These are phyloP conservation scores for Microplitis mediator DNA, from an alignment of 1,140 invertebrate species.

Conservation along the genomic window DNA sequence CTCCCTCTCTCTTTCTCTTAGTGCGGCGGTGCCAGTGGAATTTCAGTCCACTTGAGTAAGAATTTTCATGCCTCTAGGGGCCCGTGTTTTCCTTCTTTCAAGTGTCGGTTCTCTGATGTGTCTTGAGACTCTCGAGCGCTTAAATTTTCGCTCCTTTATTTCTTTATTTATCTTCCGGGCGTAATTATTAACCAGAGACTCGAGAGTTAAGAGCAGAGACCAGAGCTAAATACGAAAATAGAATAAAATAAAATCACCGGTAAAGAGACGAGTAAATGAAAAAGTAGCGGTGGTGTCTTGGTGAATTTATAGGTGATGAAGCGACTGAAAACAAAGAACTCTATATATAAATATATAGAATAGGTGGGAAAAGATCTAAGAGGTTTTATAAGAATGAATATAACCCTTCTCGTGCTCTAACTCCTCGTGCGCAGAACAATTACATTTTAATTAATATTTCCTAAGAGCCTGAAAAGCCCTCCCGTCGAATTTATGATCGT, in stretches of 20 bases:
- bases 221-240: neutral
- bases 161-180: no score
- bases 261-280: neutral
- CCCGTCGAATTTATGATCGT: constrained; percentile 64
- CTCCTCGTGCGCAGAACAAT: constrained; percentile 55
- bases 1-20: no score
- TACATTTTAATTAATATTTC: constrained; percentile 66
- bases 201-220: no score
- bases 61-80: no score
- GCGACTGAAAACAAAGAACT: constrained; percentile 42
- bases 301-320: constrained; percentile 36
- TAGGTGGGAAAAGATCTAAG: constrained; percentile 39
- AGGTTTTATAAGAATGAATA: constrained; percentile 23
- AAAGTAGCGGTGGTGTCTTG: neutral
- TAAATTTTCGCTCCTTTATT: no score
- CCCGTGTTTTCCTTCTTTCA: no score
- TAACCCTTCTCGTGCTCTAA: constrained; percentile 38
- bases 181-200: no score
- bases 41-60: no score
- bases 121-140: no score
- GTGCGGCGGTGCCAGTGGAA: no score
- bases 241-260: neutral
- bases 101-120: no score
- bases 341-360: constrained; percentile 9
- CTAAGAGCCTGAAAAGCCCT: constrained; percentile 60